These are phyloP conservation scores for Rostratula benghalensis DNA, from an alignment of 2,113 vertebrate species.

Conservation along the genomic window DNA sequence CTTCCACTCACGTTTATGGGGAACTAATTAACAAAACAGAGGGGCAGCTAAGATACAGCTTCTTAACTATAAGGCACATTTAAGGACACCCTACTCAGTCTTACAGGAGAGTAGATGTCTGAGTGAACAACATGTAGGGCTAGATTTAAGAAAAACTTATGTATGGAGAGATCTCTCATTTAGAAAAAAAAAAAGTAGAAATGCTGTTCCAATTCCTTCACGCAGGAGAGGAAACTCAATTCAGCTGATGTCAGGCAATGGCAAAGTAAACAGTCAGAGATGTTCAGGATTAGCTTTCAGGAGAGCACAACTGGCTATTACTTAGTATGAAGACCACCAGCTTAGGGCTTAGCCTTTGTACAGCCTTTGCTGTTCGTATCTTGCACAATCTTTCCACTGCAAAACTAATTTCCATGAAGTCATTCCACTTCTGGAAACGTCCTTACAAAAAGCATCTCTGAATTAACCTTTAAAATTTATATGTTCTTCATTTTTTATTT, in stretches of 20 bases:
- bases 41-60: not conserved
- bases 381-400: fast-evolving
- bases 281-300: not conserved
- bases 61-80: not conserved
- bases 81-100: not conserved
- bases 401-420: not conserved
- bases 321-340: not conserved
- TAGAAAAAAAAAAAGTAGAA: not conserved
- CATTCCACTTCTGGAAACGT: not conserved
- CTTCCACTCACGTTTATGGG: not conserved
- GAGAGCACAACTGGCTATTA: not conserved
- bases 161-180: not conserved
- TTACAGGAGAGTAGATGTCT: not conserved
- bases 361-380: not conserved
- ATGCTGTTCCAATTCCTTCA: not conserved
- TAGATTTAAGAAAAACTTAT: not conserved
- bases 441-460: not conserved
- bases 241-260: not conserved
- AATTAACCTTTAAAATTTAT: not conserved
- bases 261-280: not conserved
- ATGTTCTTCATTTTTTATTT: not conserved
- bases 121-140: not conserved
- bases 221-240: not conserved
- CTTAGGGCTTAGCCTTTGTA: not conserved
- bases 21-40: not conserved